Conservation (phyloP, 2,888 invertebrate species). For the Vandiemenella viatica region DNA sequence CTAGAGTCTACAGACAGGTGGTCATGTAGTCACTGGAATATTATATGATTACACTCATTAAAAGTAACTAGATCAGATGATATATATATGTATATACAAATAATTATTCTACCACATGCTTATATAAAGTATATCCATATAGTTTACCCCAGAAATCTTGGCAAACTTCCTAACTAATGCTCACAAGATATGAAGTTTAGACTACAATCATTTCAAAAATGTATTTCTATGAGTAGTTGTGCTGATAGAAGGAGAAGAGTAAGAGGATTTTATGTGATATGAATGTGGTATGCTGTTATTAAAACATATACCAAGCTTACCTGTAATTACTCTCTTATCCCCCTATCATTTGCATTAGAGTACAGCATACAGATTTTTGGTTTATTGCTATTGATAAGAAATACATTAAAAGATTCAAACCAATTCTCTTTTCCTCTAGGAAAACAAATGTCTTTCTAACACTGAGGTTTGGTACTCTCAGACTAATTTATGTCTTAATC, state of each 20-base stretch:
- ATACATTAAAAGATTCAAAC: slow-evolving; percentile 19
- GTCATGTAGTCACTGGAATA: slow-evolving; percentile 8
- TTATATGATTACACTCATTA: slow-evolving; percentile 12
- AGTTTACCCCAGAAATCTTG: slow-evolving; percentile 12
- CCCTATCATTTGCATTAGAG: slow-evolving; percentile 3
- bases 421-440: slow-evolving; percentile 26
- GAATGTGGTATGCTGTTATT: slow-evolving; percentile 5
- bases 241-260: slow-evolving; percentile 13
- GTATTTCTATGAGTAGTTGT: slow-evolving; percentile 11
- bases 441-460: slow-evolving; percentile 38
- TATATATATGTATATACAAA: too few species aligned
- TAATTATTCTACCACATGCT: slow-evolving; percentile 8
- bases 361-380: slow-evolving; percentile 21
- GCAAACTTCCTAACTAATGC: slow-evolving; percentile 12
- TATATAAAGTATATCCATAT: slow-evolving; percentile 10
- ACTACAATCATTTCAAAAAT: slow-evolving; percentile 9
- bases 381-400: slow-evolving; percentile 29
- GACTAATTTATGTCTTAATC: slow-evolving; percentile 1
- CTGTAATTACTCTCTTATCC: slow-evolving; percentile 6
- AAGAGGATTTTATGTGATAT: slow-evolving; percentile 13
- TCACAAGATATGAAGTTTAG: slow-evolving; percentile 9
- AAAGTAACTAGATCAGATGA: slow-evolving; percentile 11
- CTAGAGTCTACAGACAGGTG: slow-evolving; percentile 9
- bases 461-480: not conserved
- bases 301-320: too few species aligned